Conservation (phyloP, 2,113 vertebrate species). For the Bufo gargarizans region DNA sequence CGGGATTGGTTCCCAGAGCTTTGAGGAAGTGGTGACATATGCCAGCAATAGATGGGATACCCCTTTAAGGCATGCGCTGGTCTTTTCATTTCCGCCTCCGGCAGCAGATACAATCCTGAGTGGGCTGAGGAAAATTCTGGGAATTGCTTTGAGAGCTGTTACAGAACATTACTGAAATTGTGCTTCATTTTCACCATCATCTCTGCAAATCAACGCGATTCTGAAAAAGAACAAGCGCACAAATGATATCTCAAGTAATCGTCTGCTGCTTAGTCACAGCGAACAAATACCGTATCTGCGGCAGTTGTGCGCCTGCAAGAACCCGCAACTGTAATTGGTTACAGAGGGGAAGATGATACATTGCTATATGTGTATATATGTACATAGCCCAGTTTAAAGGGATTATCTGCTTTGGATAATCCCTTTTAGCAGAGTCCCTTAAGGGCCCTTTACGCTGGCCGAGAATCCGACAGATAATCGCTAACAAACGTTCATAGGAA, state of each 20-base stretch:
- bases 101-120: neutral
- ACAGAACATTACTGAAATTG: conserved; percentile 4
- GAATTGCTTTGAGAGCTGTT: neutral
- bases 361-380: no score
- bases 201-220: conserved; percentile 11
- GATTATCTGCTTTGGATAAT: neutral
- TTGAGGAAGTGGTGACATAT: no score
- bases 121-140: neutral
- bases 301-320: neutral
- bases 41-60: neutral
- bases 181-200: conserved; percentile 2
- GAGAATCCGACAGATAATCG: no score
- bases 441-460: no score
- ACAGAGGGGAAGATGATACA: no score
- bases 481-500: no score
- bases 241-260: neutral
- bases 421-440: neutral
- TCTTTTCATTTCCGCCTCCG: neutral
- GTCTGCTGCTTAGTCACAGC: neutral
- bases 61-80: neutral
- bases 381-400: neutral
- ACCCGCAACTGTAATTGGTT: neutral
- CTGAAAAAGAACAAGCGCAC: neutral
- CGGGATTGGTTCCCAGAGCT: no score
- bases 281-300: neutral